Conservation (phyloP, 2,113 vertebrate genomes). For the Pluvialis apricaria region DNA sequence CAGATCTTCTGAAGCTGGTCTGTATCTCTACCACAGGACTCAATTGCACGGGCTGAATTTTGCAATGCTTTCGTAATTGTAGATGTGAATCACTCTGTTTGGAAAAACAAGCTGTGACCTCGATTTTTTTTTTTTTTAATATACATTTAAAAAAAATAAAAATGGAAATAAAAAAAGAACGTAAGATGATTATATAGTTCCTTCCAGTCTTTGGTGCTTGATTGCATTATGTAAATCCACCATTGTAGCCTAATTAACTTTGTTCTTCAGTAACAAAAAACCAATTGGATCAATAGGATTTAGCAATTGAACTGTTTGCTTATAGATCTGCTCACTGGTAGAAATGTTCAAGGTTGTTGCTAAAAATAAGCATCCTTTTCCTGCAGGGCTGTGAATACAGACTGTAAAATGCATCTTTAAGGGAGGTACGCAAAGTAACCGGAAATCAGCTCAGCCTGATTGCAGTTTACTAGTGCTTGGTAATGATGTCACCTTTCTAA, state of each 20-base stretch:
- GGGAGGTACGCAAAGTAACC: neutral
- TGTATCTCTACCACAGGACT: neutral
- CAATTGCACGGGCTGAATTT: neutral
- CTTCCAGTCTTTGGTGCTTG: neutral
- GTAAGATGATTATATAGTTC: neutral
- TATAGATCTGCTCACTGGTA: slow-evolving; percentile 10
- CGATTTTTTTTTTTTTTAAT: neutral
- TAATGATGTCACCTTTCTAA: neutral
- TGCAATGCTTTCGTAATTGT: neutral
- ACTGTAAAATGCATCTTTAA: slow-evolving; percentile 55
- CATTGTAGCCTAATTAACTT: neutral
- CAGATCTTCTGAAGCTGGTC: neutral
- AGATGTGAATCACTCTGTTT: neutral
- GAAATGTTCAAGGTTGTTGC: slow-evolving; percentile 54
- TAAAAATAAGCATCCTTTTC: slow-evolving; percentile 71
- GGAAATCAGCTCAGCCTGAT: slow-evolving; percentile 32
- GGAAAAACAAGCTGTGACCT: neutral
- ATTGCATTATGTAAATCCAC: neutral
- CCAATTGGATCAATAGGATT: neutral
- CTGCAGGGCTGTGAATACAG: slow-evolving; percentile 32
- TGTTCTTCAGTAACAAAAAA: neutral
- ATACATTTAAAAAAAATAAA: neutral
- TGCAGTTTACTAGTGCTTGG: neutral
- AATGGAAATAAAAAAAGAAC: neutral
- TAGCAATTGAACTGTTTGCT: neutral